Evolutionary conservation across 1,140 invertebrate genomes (phyloP), one percentile per base, ranked within the genome.

Genomic region (Phymastichus coffea): DNA sequence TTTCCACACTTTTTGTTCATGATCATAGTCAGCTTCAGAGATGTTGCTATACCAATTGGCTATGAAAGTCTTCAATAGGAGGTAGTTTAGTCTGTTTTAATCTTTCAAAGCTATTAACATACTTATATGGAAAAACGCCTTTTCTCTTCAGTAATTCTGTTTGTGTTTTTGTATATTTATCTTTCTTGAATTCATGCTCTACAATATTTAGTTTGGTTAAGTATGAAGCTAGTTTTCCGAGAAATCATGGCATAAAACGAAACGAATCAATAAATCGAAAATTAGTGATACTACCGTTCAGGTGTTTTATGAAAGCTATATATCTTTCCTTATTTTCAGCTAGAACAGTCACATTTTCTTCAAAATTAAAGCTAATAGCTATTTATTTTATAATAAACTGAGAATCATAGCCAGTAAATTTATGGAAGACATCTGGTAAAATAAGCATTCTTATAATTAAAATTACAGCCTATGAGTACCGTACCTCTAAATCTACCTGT

Each of bases 1-100:
- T 22, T 68, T 12, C 76, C 74, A 82, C 28, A 80, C 69, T 22
- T 72, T 68, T 53, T 67, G 25, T 14, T 73, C 73, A 67, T 73
- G 69, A n/a, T 66, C 23, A 66, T 80, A 81, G 25, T 80, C 70
- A 7, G 66, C 55, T 38, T 69, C 46, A 3, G 61, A 63, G 19
- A 79, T 66, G 40, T n/a, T n/a, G n/a, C n/a, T n/a, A n/a, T n/a
- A n/a, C n/a, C n/a, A n/a, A n/a, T n/a, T n/a, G n/a, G n/a, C n/a
- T n/a, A n/a, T n/a, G n/a, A n/a, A n/a, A n/a, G n/a, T n/a, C n/a
- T n/a, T n/a, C n/a, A n/a, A n/a, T n/a, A n/a, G n/a, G n/a, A n/a
- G n/a, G n/a, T n/a, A n/a, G n/a, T n/a, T n/a, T n/a, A n/a, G n/a
- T 30, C n/a, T 49, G 52, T 46, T 72, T 61, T 7, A 64, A 69